Evolutionary conservation across 1,140 invertebrate species (phyloP).

Genomic region (Geopemphigus sp.): DNA sequence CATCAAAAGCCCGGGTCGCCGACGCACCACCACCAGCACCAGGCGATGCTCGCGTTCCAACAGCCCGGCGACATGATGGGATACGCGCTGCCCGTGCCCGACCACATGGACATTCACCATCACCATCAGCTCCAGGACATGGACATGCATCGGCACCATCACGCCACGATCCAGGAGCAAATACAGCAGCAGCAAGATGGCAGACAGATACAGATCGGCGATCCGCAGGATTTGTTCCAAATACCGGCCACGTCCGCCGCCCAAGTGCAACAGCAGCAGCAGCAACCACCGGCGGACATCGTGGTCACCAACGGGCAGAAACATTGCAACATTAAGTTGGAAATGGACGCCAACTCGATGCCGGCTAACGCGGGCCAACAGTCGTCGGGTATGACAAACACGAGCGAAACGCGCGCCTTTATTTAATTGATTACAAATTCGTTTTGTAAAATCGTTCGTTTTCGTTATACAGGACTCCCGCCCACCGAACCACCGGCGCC

Average conservation of each 20-base stretch:
- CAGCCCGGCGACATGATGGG: slow-evolving; percentile 38
- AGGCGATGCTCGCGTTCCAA: slow-evolving; percentile 28
- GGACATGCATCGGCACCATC: slow-evolving; percentile 36
- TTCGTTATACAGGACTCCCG: slow-evolving; percentile 5
- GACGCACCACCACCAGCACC: slow-evolving; percentile 31
- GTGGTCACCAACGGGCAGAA: background rate
- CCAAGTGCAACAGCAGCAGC: background rate
- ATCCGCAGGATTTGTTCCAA: slow-evolving; percentile 25
- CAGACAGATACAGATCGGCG: slow-evolving; percentile 36
- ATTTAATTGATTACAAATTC: too few relatives aligned
- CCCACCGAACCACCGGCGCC: slow-evolving; percentile 20
- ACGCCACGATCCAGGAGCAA: background rate
- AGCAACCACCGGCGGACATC: slow-evolving; percentile 1
- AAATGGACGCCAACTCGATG: slow-evolving; percentile 14
- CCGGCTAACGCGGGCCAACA: background rate
- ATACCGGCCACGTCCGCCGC: slow-evolving; percentile 36
- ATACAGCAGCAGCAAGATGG: slow-evolving; percentile 23
- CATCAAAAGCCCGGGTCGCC: slow-evolving; percentile 38
- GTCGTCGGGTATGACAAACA: background rate
- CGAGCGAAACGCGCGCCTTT: too few relatives aligned
- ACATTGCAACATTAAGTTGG: slow-evolving; percentile 8
- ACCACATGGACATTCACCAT: slow-evolving; percentile 32
- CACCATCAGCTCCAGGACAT: slow-evolving; percentile 41
- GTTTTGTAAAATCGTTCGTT: background rate
- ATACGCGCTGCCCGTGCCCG: background rate